A percentile compares a stretch with the other conserved stretches of the same genome.
phyloP scores from a whole-genome alignment of 2,113 vertebrate genomes.

The Alces alces region DNA sequence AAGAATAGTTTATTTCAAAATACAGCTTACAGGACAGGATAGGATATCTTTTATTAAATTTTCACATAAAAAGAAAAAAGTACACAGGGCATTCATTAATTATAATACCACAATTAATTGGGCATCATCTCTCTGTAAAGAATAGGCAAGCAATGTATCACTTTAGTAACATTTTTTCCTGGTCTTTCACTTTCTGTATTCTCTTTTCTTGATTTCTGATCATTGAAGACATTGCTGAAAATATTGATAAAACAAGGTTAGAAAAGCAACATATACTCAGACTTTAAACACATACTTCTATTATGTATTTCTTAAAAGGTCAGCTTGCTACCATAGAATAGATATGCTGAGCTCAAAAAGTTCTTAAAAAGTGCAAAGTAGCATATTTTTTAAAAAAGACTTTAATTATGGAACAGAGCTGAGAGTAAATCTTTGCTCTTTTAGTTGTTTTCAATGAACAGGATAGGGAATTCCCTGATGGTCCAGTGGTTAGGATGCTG shows the following conservation, averaged over 20 bases:
- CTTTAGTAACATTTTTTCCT: constrained; percentile 74
- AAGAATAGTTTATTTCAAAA: constrained; percentile 40
- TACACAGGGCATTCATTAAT: neutral
- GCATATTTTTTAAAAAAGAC: neutral
- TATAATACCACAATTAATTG: constrained; percentile 48
- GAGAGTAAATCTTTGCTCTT: neutral
- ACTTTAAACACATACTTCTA: neutral
- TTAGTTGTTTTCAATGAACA: neutral
- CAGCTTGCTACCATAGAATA: neutral
- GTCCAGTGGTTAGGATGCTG: neutral
- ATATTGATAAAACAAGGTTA: constrained; percentile 56
- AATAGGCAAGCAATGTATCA: neutral
- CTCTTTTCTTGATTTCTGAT: constrained; percentile 75
- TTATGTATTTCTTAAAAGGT: neutral
- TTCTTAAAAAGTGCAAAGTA: neutral
- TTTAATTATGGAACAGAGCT: neutral
- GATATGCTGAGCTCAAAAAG: neutral
- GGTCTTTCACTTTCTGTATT: constrained; percentile 76
- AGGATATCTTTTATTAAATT: constrained; percentile 68
- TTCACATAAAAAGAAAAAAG: constrained; percentile 61
- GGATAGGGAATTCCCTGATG: neutral
- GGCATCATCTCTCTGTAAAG: constrained; percentile 12
- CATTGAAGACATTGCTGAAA: constrained; percentile 79
- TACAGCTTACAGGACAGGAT: constrained; percentile 28
- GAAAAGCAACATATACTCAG: neutral